Conservation (phyloP, 2,888 invertebrate genomes). For the Liopterus haemorrhoidalis region DNA sequence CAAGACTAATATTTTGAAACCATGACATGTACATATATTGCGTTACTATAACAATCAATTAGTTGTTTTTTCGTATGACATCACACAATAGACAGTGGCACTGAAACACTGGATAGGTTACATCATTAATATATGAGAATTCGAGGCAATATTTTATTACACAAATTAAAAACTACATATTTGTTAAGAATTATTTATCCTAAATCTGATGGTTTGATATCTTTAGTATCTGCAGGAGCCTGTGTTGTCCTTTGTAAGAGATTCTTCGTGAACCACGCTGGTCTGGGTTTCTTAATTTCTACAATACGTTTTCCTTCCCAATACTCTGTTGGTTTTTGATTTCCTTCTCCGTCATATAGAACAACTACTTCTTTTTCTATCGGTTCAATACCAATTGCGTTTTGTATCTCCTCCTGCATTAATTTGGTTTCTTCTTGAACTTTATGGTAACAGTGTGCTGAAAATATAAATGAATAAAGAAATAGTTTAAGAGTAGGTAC, state of each 20-base stretch:
- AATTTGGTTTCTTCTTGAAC: slow-evolving; percentile 73
- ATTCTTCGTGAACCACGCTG: slow-evolving; percentile 83
- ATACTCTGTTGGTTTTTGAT: slow-evolving; percentile 55
- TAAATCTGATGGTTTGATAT: slow-evolving; percentile 68
- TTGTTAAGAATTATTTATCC: slow-evolving; percentile 46
- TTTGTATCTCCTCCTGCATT: slow-evolving; percentile 70
- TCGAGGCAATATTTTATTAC: not conserved
- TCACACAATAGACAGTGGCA: no score
- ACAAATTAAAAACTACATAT: slow-evolving; percentile 2
- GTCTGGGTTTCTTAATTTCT: slow-evolving; percentile 78
- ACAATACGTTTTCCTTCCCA: slow-evolving; percentile 71
- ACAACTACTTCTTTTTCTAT: slow-evolving; percentile 81
- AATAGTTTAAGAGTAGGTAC: no score
- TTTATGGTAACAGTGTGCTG: slow-evolving; percentile 80
- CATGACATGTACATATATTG: no score
- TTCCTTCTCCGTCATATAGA: slow-evolving; percentile 75
- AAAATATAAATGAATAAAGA: no score
- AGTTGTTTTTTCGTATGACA: no score
- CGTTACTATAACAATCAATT: no score
- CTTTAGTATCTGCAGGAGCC: slow-evolving; percentile 61
- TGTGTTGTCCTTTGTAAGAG: slow-evolving; percentile 73
- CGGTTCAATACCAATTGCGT: slow-evolving; percentile 63
- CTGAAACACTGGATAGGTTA: no score
- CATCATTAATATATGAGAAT: not conserved
- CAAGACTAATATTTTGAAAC: no score